Evolutionary conservation across 2,113 vertebrate species (phyloP), one percentile per base, ranked within the genome.

Genomic region (Isichthys henryi): DNA sequence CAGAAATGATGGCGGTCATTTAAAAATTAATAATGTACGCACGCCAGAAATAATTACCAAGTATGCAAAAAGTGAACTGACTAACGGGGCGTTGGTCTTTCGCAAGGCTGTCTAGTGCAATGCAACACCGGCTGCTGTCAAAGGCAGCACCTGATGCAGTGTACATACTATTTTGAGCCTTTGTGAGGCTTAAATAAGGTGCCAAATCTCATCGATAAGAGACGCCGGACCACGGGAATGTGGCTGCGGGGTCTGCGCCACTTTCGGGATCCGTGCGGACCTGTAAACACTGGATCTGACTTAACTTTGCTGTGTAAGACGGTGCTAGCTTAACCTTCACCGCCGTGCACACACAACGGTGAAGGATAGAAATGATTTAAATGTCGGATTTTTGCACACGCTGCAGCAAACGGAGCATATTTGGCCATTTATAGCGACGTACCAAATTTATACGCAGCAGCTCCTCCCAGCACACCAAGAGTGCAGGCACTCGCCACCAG

Each of bases 401-500:
- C 48, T 27, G n/a, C n/a, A 15, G 49, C 13, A 52, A 86, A 52
- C 84, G 48, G 45, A 50, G 48, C 48, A 5, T 52, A 48, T 50
- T 45, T 53, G 35, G 49, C 43, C 74, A 35, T 86, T 35, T 13
- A 58, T 53, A 89, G 23, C n/a, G 45, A 93, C 93, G 3, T 95
- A 96, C 96, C 95, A 1, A 93, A 87, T 94, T 92, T 95, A 10
- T 93, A 92, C 2, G 92, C 90, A 62, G 94, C 82, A 3, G 93
- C 93, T 88, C 93, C 93, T 94, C 95, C 95, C 3, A 95, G 43
- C 0, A 95, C 94, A 90, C 91, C 93, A 17, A 93, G 89, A 93
- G 95, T 93, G 93, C 95, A 94, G 89, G 94, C 95, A 92, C 95
- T 91, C 93, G 93, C 92, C 3, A 92, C 91, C 4, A 95, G 89